Percentiles rank a stretch among this genome's conserved stretches.
phyloP scores from a whole-genome alignment of 2,797 vertebrate species.

The Lagothrix lagotricha region DNA sequence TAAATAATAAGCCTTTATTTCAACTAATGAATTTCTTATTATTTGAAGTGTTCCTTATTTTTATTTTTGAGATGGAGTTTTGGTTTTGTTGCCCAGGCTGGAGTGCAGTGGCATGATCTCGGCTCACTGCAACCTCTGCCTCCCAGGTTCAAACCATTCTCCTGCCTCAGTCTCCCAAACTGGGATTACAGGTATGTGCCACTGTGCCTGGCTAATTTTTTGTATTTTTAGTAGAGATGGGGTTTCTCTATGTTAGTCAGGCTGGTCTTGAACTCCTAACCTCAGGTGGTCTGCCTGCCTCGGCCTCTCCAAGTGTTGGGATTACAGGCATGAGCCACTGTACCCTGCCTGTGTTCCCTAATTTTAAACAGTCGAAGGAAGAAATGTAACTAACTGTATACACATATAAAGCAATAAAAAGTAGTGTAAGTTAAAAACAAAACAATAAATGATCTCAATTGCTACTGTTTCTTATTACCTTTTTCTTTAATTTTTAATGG shows the following conservation, averaged over 20 bases:
- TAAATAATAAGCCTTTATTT: background rate
- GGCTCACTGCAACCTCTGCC: background rate
- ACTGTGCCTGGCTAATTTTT: background rate
- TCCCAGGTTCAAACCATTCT: background rate
- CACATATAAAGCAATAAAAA: background rate
- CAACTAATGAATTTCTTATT: conserved; percentile 26
- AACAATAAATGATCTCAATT: background rate
- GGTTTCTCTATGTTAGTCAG: background rate
- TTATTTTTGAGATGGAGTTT: background rate
- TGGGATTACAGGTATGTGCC: background rate
- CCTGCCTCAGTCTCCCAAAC: background rate
- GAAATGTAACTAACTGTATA: background rate
- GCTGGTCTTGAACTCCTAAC: background rate
- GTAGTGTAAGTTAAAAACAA: background rate
- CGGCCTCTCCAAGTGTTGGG: background rate
- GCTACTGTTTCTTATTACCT: background rate
- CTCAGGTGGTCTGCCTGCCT: background rate
- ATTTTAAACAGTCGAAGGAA: conserved; percentile 36
- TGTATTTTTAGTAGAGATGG: background rate
- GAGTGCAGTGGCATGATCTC: background rate
- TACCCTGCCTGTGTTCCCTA: background rate
- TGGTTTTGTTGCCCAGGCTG: background rate
- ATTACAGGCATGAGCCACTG: background rate
- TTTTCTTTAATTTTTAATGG: background rate
- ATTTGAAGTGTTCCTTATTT: background rate